Percentiles rank a stretch among this genome's conserved stretches.
These are phyloP conservation scores for Drosophila melanosoma DNA, from an alignment of 2,888 invertebrate species.

Conservation along the genomic window DNA sequence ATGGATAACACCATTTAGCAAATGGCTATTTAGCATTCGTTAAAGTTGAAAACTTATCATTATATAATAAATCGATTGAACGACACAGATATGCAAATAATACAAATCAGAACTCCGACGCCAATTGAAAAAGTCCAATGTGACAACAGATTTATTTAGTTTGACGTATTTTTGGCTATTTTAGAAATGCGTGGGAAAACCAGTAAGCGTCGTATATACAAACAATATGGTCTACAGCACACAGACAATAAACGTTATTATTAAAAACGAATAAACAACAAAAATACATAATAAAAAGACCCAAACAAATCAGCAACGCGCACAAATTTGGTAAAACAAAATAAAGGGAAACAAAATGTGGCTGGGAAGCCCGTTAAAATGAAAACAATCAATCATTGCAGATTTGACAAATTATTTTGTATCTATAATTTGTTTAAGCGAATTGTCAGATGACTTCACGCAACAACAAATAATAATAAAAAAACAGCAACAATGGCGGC, in stretches of 20 bases:
- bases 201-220: constrained; percentile 37
- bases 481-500: constrained; percentile 27
- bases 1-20: neutral
- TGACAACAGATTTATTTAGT: constrained; percentile 18
- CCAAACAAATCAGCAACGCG: constrained; percentile 34
- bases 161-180: constrained; percentile 34
- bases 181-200: constrained; percentile 68
- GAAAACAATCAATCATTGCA: constrained; percentile 65
- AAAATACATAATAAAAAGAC: constrained; percentile 52
- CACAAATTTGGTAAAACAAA: constrained; percentile 51
- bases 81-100: constrained; percentile 26
- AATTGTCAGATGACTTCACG: constrained; percentile 73
- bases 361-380: constrained; percentile 28
- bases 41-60: neutral
- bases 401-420: constrained; percentile 56
- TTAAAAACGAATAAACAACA: constrained; percentile 76
- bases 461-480: constrained; percentile 35
- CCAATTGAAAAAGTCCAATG: too few relatives aligned
- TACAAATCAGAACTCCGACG: constrained; percentile 31
- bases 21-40: neutral
- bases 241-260: constrained; percentile 72
- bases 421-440: constrained; percentile 63
- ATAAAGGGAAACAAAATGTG: constrained; percentile 23
- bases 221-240: constrained; percentile 58
- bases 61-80: constrained; percentile 2